Conservation (phyloP, 2,797 vertebrate genomes). For the Macrochelys suwanniensis region DNA sequence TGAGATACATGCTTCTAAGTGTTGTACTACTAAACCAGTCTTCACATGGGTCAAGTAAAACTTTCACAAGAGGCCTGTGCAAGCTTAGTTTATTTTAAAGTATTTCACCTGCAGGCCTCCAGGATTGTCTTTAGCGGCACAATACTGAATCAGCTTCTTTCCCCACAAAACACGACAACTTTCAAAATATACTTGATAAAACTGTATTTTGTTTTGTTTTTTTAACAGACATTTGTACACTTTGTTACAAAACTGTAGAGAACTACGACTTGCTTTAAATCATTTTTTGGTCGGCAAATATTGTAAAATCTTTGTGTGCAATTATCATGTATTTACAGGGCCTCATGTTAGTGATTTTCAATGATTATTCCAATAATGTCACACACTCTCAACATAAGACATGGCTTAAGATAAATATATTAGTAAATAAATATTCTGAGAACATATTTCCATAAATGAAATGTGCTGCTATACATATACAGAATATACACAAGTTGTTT, state of each 20-base stretch:
- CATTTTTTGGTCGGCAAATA: conserved; percentile 99
- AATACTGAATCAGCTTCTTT: not conserved
- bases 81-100: not conserved
- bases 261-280: conserved; percentile 94
- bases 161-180: conserved; percentile 64
- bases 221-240: conserved; percentile 97
- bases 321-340: conserved; percentile 98
- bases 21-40: not conserved
- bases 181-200: conserved; percentile 89
- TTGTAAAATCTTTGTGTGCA: conserved; percentile 97
- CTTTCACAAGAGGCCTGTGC: not conserved
- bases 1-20: not conserved
- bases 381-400: conserved; percentile 98
- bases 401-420: conserved; percentile 99
- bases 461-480: conserved; percentile 99
- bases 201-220: conserved; percentile 89
- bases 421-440: conserved; percentile 99
- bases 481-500: conserved; percentile 97
- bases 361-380: conserved; percentile 90
- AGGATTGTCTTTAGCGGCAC: not conserved
- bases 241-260: conserved; percentile 99
- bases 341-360: conserved; percentile 97
- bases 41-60: not conserved
- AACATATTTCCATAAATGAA: conserved; percentile 99
- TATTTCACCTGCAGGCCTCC: not conserved